Evolutionary conservation across 2,797 vertebrate genomes (phyloP).

Genomic region (Nyctibius grandis): DNA sequence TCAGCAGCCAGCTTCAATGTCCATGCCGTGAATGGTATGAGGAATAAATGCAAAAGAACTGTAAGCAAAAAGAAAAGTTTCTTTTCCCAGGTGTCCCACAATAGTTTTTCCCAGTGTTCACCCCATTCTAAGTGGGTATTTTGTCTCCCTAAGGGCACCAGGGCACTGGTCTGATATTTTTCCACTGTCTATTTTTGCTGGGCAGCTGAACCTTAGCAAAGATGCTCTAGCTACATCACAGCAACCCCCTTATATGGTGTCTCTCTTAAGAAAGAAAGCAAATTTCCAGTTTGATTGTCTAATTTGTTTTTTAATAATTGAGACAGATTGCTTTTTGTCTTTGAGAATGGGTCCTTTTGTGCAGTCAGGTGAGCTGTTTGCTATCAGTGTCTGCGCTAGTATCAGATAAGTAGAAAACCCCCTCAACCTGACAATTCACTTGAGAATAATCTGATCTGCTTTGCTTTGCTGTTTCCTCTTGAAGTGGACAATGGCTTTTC

Average conservation of each 20-base stretch:
- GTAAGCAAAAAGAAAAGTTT: not conserved
- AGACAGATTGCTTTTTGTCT: slow-evolving; percentile 51
- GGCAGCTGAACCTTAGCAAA: not conserved
- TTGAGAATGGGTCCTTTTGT: slow-evolving; percentile 31
- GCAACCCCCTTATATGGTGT: not conserved
- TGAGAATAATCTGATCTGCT: slow-evolving; percentile 66
- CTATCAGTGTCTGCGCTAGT: slow-evolving; percentile 2
- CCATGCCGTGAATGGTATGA: not conserved
- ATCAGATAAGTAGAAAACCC: slow-evolving; percentile 51
- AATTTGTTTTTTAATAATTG: slow-evolving; percentile 58
- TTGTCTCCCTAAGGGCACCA: not conserved
- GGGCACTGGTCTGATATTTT: not conserved
- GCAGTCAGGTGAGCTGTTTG: slow-evolving; percentile 33
- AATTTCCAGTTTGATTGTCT: slow-evolving; percentile 26
- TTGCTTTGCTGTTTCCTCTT: slow-evolving; percentile 58
- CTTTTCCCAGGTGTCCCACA: not conserved
- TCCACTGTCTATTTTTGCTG: not conserved
- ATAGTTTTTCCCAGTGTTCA: not conserved
- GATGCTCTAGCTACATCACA: not conserved
- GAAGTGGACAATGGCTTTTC: slow-evolving; percentile 69
- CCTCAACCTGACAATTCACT: slow-evolving; percentile 64
- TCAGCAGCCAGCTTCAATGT: not conserved
- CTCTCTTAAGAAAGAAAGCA: not conserved
- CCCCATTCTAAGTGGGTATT: not conserved
- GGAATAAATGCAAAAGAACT: not conserved